Evolutionary conservation across 2,888 invertebrate genomes (phyloP).

Genomic region (Machimus rusticus): DNA sequence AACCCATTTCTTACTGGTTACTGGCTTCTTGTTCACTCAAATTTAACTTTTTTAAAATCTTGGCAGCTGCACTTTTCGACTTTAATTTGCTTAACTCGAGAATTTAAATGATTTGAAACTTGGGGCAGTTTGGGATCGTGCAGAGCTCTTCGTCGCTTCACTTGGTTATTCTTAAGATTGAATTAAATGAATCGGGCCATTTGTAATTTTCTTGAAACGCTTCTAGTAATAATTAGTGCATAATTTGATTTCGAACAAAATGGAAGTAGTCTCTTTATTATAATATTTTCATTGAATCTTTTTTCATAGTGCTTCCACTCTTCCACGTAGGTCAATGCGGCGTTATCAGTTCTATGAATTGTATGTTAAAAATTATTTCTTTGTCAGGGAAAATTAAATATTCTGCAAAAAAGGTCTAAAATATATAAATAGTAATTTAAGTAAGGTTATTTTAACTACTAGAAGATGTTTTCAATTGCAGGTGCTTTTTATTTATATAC

Average conservation of each 20-base stretch:
- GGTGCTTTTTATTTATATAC: no score
- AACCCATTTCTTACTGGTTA: slow-evolving; percentile 28
- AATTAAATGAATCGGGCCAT: neutral
- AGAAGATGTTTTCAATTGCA: no score
- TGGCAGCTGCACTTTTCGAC: slow-evolving; percentile 8
- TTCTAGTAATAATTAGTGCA: neutral
- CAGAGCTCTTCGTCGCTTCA: neutral
- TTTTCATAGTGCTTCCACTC: neutral
- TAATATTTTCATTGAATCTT: neutral
- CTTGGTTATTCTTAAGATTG: neutral
- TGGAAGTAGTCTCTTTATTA: neutral
- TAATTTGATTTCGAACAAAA: neutral
- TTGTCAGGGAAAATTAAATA: no score
- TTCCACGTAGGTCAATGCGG: neutral
- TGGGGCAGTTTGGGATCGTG: neutral
- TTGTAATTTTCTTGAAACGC: neutral
- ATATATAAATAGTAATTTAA: no score
- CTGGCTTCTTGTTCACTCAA: slow-evolving; percentile 2
- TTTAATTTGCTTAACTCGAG: slow-evolving; percentile 15
- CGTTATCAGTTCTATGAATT: no score
- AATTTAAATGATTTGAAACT: neutral
- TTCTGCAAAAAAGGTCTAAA: no score
- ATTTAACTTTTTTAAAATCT: slow-evolving; percentile 13
- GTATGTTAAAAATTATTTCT: no score
- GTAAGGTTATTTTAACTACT: no score